Percentiles rank a stretch among this genome's conserved stretches.
phyloP scores from a whole-genome alignment of 2,113 vertebrate species.

The Nothocercus julius region DNA sequence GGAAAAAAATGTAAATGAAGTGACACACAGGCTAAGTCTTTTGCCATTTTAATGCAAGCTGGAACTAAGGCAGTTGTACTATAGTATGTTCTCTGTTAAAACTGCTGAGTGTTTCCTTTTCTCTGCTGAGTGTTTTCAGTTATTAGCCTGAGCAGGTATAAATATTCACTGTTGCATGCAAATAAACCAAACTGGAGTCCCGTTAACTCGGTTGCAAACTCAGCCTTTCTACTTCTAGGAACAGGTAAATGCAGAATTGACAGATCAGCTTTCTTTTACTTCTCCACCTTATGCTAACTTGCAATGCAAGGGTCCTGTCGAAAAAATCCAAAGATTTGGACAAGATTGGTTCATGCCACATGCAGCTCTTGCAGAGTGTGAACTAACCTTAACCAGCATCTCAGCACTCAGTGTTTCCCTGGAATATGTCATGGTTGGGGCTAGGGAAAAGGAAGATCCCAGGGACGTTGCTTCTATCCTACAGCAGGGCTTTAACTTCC shows the following conservation, averaged over 20 bases:
- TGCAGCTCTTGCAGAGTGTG: not conserved
- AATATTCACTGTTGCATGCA: not conserved
- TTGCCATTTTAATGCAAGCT: not conserved
- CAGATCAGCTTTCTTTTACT: not conserved
- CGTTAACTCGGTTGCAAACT: not conserved
- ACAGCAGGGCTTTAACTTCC: not conserved
- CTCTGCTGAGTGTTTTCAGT: not conserved
- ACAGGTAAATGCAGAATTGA: no score
- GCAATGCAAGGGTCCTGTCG: not conserved
- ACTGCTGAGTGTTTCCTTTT: not conserved
- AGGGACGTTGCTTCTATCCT: not conserved
- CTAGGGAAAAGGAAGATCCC: not conserved
- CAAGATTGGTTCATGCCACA: no score
- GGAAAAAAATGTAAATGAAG: not conserved
- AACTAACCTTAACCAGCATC: not conserved
- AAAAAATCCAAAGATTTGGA: not conserved
- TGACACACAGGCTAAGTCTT: not conserved
- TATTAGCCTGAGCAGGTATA: not conserved
- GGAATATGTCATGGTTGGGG: not conserved
- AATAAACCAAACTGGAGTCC: not conserved
- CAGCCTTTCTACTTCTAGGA: not conserved
- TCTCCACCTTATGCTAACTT: not conserved
- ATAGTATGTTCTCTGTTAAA: not conserved
- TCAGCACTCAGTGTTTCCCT: not conserved
- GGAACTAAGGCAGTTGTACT: not conserved